Evolutionary conservation across 2,888 invertebrate genomes (phyloP), one percentile per base, ranked within the genome.

Genomic region (Smittia aterrima): DNA sequence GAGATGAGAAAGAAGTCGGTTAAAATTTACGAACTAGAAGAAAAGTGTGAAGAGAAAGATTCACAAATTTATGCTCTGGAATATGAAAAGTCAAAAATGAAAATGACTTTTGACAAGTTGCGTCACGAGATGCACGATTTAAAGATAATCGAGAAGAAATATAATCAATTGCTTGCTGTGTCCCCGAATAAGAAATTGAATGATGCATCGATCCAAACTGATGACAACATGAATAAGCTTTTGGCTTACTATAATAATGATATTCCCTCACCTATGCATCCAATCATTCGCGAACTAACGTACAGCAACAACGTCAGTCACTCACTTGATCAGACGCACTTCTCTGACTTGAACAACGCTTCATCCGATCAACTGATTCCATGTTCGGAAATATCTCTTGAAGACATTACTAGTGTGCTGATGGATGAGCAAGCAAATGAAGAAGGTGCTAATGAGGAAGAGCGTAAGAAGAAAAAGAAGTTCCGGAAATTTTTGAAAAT

Each of bases 21-120:
- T 7, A 54, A 20, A 32, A 71, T 71, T 20, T 71, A 71, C 20
- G 71, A 71, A n/a, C 20, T 71, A 0, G 71, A 71, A n/a, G 71
- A 71, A 7, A 71, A 71, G 27, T 54, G 54, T 6, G 71, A 71
- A 7, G 27, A n/a, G 20, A 71, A 71, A 18, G 71, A 71, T 20
- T n/a, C 9, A 13, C 9, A 20, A 32, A 71, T 71, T 11, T 58
- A 54, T 32, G 71, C 22, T 16, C 25, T 71, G 27, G 54, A 71
- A 20, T 13, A 3, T 7, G 71, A 71, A 24, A 27, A 18, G 18
- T 16, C 54, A 4, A 32, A 54, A 20, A 71, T 71, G 71, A 25
- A 20, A 13, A 71, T 71, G 71, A 54, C 54, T 6, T 71, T 71
- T 24, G 71, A 71, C 27, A 38, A 58, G 3, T 32, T 71, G 1